phyloP scores from a whole-genome alignment of 2,888 invertebrate genomes.

The Amblyjoppa fuscipennis region DNA sequence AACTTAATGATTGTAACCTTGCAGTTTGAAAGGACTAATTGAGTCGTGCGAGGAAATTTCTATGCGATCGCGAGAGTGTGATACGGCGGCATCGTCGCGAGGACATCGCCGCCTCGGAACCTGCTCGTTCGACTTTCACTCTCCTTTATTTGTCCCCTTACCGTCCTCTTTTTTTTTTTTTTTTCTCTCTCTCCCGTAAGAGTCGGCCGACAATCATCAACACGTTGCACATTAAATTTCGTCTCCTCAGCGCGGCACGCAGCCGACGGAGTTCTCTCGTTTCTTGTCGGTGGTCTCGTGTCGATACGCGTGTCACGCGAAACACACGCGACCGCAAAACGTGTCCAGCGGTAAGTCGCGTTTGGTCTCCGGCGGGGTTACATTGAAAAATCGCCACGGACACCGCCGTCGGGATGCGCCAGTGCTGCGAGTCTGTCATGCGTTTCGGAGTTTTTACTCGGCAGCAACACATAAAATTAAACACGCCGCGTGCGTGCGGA shows the following conservation, averaged over 20 bases:
- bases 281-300: slow-evolving; percentile 49
- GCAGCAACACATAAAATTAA: neutral
- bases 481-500: neutral
- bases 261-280: slow-evolving; percentile 1
- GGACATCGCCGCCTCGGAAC: slow-evolving; percentile 45
- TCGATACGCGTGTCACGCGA: slow-evolving; percentile 36
- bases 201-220: slow-evolving; percentile 50
- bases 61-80: slow-evolving; percentile 8
- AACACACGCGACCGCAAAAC: slow-evolving; percentile 59
- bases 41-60: slow-evolving; percentile 43
- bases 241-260: slow-evolving; percentile 24
- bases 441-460: neutral
- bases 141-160: slow-evolving; percentile 9
- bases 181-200: slow-evolving; percentile 3
- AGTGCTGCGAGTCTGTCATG: neutral
- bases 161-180: neutral
- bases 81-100: neutral
- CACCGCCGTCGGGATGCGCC: neutral
- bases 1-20: slow-evolving; percentile 8
- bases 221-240: slow-evolving; percentile 42
- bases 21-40: slow-evolving; percentile 27
- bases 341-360: slow-evolving; percentile 11
- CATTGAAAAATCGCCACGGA: neutral
- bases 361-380: neutral
- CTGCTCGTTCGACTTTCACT: slow-evolving; percentile 39